A percentile compares a stretch with the other conserved stretches of the same genome.
Evolutionary conservation across 2,888 invertebrate genomes (phyloP).

Genomic region (Salpingus planirostris): DNA sequence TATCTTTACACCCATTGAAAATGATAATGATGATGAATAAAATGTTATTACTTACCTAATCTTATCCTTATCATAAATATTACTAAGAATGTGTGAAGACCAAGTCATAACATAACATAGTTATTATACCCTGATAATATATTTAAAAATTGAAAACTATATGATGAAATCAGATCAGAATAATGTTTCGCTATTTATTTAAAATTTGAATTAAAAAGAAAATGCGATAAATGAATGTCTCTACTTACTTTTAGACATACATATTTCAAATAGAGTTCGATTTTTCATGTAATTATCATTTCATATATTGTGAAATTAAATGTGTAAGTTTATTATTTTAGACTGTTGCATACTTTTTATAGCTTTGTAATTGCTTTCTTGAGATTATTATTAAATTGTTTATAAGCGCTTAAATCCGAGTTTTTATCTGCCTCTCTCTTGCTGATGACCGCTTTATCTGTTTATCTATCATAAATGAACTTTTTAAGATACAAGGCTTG

Average conservation of each 20-base stretch:
- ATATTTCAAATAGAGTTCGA: conserved; percentile 7
- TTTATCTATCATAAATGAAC: too few species aligned
- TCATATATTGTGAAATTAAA: conserved; percentile 10
- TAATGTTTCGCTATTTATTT: conserved; percentile 14
- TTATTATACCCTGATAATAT: conserved; percentile 18
- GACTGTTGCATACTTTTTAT: conserved; percentile 37
- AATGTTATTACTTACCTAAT: too few species aligned
- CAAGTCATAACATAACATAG: conserved; percentile 16
- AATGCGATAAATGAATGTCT: too few species aligned
- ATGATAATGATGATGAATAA: too few species aligned
- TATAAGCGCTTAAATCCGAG: conserved; percentile 24
- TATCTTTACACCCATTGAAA: conserved; percentile 15
- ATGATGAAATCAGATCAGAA: conserved; percentile 7
- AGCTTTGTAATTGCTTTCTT: conserved; percentile 37
- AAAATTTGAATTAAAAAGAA: too few species aligned
- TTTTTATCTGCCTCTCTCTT: too few species aligned
- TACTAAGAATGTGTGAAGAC: conserved; percentile 16
- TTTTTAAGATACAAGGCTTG: too few species aligned
- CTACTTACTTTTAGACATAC: conserved; percentile 12
- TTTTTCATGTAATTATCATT: conserved; percentile 8
- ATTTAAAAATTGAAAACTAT: conserved; percentile 13
- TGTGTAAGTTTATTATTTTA: conserved; percentile 23
- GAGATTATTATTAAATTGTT: conserved; percentile 28
- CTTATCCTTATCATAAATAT: too few species aligned
- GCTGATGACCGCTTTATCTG: too few species aligned